Conservation (phyloP, 2,113 vertebrate genomes). For the Carassius gibelio region DNA sequence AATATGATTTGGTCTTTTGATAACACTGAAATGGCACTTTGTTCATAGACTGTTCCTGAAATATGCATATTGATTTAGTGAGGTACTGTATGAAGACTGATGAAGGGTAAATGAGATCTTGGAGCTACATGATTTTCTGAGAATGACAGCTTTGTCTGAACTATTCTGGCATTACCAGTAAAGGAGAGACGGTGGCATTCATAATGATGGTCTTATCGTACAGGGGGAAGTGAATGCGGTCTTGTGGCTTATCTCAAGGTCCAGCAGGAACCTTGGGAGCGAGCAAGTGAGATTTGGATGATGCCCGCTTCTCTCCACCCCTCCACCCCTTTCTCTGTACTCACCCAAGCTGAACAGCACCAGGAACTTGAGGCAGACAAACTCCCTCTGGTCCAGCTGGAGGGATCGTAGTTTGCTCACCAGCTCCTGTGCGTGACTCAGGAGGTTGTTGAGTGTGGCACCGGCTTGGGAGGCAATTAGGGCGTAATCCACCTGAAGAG, state of each 20-base stretch:
- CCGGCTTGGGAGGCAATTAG: slow-evolving; percentile 92
- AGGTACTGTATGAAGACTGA: neutral
- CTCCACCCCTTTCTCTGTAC: slow-evolving; percentile 55
- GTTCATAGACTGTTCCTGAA: neutral
- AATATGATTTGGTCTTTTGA: neutral
- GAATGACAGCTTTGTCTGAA: neutral
- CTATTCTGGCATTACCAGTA: neutral
- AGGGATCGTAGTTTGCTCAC: slow-evolving; percentile 91
- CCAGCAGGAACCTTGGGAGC: slow-evolving; percentile 49
- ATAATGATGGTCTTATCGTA: slow-evolving; percentile 41
- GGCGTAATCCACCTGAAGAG: slow-evolving; percentile 90
- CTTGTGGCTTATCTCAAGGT: slow-evolving; percentile 45
- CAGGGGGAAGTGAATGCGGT: neutral
- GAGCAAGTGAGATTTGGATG: slow-evolving; percentile 20
- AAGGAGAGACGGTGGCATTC: neutral
- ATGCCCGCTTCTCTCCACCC: slow-evolving; percentile 27
- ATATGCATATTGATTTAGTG: neutral
- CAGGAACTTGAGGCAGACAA: slow-evolving; percentile 98
- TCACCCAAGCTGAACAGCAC: slow-evolving; percentile 98
- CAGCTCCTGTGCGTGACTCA: slow-evolving; percentile 95
- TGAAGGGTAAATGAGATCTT: neutral
- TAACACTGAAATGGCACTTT: neutral
- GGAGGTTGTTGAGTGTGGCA: slow-evolving; percentile 90
- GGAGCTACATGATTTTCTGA: neutral
- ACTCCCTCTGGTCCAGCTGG: slow-evolving; percentile 96